Evolutionary conservation across 1,140 invertebrate genomes (phyloP).

Genomic region (Zaprionus africanus): DNA sequence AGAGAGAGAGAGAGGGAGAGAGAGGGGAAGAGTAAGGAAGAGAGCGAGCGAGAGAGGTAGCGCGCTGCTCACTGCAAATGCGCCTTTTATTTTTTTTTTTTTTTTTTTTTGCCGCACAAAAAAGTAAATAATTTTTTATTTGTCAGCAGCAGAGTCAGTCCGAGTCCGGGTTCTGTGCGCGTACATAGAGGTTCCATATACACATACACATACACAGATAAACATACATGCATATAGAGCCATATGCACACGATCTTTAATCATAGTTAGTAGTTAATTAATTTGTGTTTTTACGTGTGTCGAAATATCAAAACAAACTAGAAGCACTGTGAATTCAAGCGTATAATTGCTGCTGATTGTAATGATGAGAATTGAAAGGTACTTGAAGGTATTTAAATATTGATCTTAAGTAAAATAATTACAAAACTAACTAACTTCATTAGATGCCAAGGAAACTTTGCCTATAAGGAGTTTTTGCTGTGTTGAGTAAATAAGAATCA

Average conservation of each 20-base stretch:
- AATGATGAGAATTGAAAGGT: background rate
- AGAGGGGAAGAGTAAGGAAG: background rate
- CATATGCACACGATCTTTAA: slow-evolving; percentile 9
- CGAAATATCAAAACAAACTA: slow-evolving; percentile 1
- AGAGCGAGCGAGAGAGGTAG: slow-evolving; percentile 10
- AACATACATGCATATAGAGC: background rate
- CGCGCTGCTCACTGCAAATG: slow-evolving; percentile 45
- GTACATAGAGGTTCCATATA: slow-evolving; percentile 40
- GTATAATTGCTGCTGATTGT: background rate
- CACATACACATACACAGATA: slow-evolving; percentile 23
- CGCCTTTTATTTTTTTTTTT: slow-evolving; percentile 59
- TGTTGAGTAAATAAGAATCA: background rate
- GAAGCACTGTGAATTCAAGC: background rate
- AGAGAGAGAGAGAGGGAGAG: slow-evolving; percentile 18
- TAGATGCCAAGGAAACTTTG: background rate
- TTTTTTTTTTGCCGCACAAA: slow-evolving; percentile 65
- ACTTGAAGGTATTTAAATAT: background rate
- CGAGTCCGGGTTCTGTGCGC: slow-evolving; percentile 52
- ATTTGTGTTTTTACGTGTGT: slow-evolving; percentile 7
- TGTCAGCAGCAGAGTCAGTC: slow-evolving; percentile 51
- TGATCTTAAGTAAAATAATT: background rate
- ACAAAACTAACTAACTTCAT: background rate
- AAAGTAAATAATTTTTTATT: slow-evolving; percentile 77
- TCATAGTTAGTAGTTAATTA: slow-evolving; percentile 17
- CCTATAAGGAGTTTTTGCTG: background rate